Evolutionary conservation across 2,888 invertebrate genomes (phyloP), one percentile per base, ranked within the genome.

Genomic region (Oegoconia quadripuncta): DNA sequence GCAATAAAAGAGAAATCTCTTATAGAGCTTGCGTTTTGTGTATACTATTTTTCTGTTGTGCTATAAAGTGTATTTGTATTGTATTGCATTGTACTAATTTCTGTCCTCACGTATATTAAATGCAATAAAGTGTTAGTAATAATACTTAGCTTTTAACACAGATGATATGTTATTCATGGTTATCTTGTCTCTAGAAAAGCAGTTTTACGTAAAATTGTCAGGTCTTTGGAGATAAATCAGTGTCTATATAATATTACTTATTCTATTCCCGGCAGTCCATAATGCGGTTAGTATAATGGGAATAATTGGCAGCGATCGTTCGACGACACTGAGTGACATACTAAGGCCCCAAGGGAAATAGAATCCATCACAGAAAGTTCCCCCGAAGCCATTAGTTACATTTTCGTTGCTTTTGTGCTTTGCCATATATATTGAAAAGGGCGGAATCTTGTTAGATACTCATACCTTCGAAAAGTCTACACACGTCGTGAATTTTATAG

Each of bases 311-410:
- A 51, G 40, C 45, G 46, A 44, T 51, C 58, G 42, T 55, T 22
- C 53, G 54, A 61, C 61, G 70, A 65, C 64, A 61, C 56, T 60
- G 66, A 69, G 59, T 60, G 72, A 67, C 68, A 60, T 49, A 43
- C 46, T 34, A 25, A 44, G 43, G 42, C 55, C 52, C 60, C 39
- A 43, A 52, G 53, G 67, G 33, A 57, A 61, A 60, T 47, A 50
- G 59, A 54, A 71, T 74, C 68, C 62, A 72, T 70, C 69, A 70
- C 57, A 42, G 51, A 50, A 51, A 55, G 54, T 54, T 59, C 60
- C 48, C n/a, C 49, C 18, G 49, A 47, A 50, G 48, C 50, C 59
- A 59, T 63, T 58, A 50, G 52, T 59, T 57, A 58, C 56, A 51
- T 57, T 65, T 61, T 56, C 53, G 60, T 59, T 50, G 51, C 48